These are phyloP conservation scores for Brachionus asplanchnoidis DNA, from an alignment of 1,140 invertebrate genomes.

Conservation along the genomic window DNA sequence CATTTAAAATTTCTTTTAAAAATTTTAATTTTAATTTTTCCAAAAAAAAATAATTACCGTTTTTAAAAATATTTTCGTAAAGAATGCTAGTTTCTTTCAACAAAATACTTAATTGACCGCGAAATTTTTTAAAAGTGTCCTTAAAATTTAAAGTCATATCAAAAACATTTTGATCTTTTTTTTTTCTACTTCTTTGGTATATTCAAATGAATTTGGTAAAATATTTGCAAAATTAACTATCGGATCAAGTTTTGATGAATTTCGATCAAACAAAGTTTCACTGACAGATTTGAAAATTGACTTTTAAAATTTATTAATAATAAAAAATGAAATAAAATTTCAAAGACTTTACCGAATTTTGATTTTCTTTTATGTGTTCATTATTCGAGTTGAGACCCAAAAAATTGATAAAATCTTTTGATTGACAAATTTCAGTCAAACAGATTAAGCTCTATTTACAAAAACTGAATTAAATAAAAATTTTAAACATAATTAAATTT, in stretches of 20 bases:
- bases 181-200: neutral
- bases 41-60: neutral
- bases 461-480: neutral
- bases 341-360: neutral
- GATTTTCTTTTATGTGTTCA: neutral
- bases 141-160: neutral
- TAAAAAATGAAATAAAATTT: neutral
- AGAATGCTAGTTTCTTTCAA: neutral
- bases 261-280: neutral
- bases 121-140: neutral
- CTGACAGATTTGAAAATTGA: neutral
- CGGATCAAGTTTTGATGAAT: neutral
- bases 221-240: constrained; percentile 9
- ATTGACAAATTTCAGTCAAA: constrained; percentile 14
- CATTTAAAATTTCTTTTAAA: neutral
- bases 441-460: neutral
- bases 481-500: neutral
- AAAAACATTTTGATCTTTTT: neutral
- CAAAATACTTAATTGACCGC: neutral
- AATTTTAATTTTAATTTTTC: neutral
- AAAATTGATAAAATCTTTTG: constrained; percentile 9
- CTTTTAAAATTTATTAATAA: neutral
- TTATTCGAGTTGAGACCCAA: neutral
- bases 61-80: neutral
- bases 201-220: neutral